Base-by-base conservation (phyloP, 2,888 invertebrate species). In the Blomia tropicalis region DNA sequence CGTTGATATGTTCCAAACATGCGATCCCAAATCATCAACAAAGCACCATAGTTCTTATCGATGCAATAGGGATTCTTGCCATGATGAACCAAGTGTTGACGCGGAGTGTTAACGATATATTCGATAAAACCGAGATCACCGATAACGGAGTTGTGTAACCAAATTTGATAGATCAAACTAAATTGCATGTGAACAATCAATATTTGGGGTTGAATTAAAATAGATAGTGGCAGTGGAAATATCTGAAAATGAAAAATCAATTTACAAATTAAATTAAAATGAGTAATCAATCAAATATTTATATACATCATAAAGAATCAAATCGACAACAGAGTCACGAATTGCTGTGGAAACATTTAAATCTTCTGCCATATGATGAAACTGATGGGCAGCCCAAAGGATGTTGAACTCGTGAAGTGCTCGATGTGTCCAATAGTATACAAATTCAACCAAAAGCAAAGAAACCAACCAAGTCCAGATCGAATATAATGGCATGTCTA, bases 11-110 rank as follows among this genome's bases (percentile, higher is more conserved):
- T 89, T 0, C 85, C 86, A 70, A 87, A 87, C 11, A 87, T 71
- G 56, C 83, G 75, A 70, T 87, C 87, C 90, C 90, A 92, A 69
- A 92, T 80, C 68, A 92, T 92, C 5, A 92, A 79, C 0, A 87
- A 83, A 0, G 90, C 91, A 0, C 85, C 92, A 70, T 89, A 92
- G 76, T 92, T 92, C 71, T 87, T 90, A 72, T 92, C 91, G 68
- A 92, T 78, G 70, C 90, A 92, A 72, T 88, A 88, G 63, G 86
- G 80, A 75, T 91, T 91, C 72, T 88, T 82, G 30, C 85, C 85
- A 69, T 78, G 78, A 68, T 79, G 78, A 1, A 78, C 78, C 69
- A 90, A 79, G 71, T 92, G 92, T 72, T 91, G 89, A 67, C 85
- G 85, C 0, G 92, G 89, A 0, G 90, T 88, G 70, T 89, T 89